These are phyloP conservation scores for Micoletzkya japonica DNA, from an alignment of 2,888 invertebrate species.

Conservation along the genomic window DNA sequence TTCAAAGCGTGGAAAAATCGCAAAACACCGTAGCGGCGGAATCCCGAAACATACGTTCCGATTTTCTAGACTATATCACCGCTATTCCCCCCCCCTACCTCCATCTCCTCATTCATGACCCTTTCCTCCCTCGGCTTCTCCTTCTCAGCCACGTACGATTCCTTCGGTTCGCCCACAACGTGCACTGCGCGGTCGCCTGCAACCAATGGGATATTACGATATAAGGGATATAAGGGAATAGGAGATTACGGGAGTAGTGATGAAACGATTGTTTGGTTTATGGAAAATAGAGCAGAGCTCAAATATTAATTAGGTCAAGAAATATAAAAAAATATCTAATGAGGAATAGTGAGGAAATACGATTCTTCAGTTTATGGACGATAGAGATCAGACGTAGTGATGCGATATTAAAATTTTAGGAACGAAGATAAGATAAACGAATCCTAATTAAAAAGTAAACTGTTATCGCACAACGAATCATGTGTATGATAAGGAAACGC, in stretches of 20 bases:
- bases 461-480: too few species aligned
- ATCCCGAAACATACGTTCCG: too few species aligned
- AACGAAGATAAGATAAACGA: not conserved
- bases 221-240: not conserved
- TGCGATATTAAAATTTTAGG: constrained; percentile 8
- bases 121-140: constrained; percentile 1
- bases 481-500: too few species aligned
- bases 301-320: too few species aligned
- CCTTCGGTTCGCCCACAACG: constrained; percentile 7
- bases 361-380: too few species aligned
- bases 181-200: constrained; percentile 14
- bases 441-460: not conserved
- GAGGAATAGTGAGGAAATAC: too few species aligned
- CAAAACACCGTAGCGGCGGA: too few species aligned
- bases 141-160: constrained; percentile 8
- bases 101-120: constrained; percentile 21
- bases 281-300: not conserved
- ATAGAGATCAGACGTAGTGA: not conserved
- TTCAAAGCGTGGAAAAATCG: too few species aligned
- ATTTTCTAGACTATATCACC: too few species aligned
- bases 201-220: not conserved
- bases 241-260: not conserved
- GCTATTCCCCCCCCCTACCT: not conserved
- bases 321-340: too few species aligned
- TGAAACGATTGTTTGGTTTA: not conserved